phyloP scores from a whole-genome alignment of 2,888 invertebrate species.

The Tachina lurida region DNA sequence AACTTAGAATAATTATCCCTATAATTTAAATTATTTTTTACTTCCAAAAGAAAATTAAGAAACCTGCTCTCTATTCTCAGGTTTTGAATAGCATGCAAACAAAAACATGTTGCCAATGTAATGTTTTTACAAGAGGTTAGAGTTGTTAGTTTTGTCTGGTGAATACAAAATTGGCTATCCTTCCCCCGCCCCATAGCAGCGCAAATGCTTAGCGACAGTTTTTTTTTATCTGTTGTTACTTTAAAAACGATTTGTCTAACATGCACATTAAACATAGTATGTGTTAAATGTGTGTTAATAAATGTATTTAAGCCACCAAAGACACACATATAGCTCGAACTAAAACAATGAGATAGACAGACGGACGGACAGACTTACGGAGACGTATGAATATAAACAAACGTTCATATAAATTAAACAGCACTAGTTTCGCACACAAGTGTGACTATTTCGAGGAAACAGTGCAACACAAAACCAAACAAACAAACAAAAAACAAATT shows the following conservation, averaged over 20 bases:
- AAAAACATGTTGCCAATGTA: not conserved
- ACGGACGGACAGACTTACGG: not conserved
- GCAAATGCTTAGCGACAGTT: constrained; percentile 41
- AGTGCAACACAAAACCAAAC: not conserved
- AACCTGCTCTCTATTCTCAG: no score
- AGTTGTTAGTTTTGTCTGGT: not conserved
- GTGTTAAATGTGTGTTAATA: constrained; percentile 56
- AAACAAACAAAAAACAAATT: not conserved
- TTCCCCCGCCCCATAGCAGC: constrained; percentile 31
- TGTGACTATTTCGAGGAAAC: not conserved
- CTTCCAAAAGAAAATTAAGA: no score
- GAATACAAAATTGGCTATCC: not conserved
- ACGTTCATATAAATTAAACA: constrained; percentile 12
- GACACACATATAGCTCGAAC: constrained; percentile 13
- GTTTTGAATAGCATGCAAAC: no score
- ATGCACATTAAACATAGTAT: constrained; percentile 45
- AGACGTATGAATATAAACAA: not conserved
- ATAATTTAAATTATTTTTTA: no score
- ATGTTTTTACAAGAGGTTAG: not conserved
- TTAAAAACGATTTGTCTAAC: constrained; percentile 68
- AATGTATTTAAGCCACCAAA: constrained; percentile 37
- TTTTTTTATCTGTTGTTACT: constrained; percentile 34
- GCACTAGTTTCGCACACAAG: constrained; percentile 18
- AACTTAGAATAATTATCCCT: no score
- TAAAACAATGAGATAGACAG: not conserved